phyloP scores from a whole-genome alignment of 2,888 invertebrate species.

The Coremacera marginata region DNA sequence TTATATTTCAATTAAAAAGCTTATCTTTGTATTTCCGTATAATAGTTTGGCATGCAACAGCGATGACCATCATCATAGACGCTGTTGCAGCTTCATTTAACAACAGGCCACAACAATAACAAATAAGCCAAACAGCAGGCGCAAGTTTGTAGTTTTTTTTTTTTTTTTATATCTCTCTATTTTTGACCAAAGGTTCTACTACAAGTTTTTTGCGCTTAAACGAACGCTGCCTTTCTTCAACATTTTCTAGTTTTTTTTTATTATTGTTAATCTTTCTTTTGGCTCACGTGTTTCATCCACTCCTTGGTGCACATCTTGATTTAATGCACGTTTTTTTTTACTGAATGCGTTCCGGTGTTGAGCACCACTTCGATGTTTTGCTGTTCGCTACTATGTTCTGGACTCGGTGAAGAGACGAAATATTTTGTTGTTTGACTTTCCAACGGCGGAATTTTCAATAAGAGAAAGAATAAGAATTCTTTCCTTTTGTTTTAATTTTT shows the following conservation, averaged over 20 bases:
- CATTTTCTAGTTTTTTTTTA: neutral
- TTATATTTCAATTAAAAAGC: slow-evolving; percentile 19
- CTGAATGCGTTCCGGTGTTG: too few species aligned
- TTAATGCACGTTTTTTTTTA: too few species aligned
- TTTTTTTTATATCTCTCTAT: neutral
- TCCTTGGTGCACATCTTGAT: too few species aligned
- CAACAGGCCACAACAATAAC: neutral
- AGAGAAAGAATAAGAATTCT: too few species aligned
- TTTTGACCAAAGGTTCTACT: neutral
- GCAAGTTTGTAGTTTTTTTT: neutral
- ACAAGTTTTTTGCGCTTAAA: neutral
- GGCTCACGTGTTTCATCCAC: too few species aligned
- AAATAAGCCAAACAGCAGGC: neutral
- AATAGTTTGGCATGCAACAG: slow-evolving; percentile 1
- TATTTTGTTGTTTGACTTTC: too few species aligned
- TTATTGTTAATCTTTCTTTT: neutral
- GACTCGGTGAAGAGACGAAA: too few species aligned
- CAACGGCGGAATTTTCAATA: too few species aligned
- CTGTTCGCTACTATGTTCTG: too few species aligned
- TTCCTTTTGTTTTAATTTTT: too few species aligned
- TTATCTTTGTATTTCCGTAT: neutral
- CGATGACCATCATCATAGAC: neutral
- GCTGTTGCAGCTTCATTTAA: neutral
- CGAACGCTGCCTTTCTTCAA: too few species aligned
- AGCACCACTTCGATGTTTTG: too few species aligned